A percentile compares a stretch with the other conserved stretches of the same genome.
Conservation (phyloP, 2,797 vertebrate species). For the Acanthurus leucopareius region DNA sequence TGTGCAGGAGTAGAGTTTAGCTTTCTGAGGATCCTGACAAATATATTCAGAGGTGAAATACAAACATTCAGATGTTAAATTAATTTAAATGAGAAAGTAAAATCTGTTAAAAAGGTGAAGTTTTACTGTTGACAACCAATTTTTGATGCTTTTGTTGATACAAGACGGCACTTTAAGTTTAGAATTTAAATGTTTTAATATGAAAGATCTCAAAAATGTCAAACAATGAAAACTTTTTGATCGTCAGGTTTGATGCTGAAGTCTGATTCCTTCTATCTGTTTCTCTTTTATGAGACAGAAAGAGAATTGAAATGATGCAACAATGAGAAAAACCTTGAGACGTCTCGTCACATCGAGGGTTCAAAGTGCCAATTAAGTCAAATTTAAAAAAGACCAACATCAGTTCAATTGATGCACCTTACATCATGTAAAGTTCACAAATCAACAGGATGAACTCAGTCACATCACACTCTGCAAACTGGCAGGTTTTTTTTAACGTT, state of each 20-base stretch:
- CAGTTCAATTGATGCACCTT: not conserved
- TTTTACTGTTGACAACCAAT: not conserved
- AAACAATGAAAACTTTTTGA: not conserved
- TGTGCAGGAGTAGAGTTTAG: not conserved
- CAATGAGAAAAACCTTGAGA: not conserved
- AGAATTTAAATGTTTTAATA: slow-evolving; percentile 27
- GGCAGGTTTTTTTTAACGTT: not conserved
- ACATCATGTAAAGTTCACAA: not conserved
- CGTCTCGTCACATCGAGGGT: not conserved
- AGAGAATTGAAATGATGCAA: not conserved
- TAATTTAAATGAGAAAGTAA: slow-evolving; percentile 3
- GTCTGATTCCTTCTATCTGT: not conserved
- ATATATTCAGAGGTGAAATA: not conserved
- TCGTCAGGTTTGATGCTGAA: not conserved
- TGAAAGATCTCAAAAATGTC: not conserved
- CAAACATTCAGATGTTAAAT: slow-evolving; percentile 6
- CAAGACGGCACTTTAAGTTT: not conserved
- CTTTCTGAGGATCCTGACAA: not conserved
- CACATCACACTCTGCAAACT: not conserved
- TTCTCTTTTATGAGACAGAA: not conserved
- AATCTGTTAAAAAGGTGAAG: not conserved
- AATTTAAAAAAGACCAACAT: not conserved
- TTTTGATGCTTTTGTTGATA: not conserved
- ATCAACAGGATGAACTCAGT: not conserved
- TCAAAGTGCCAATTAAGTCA: not conserved